Conservation (phyloP, 2,797 vertebrate genomes). For the Bovichtus variegatus region DNA sequence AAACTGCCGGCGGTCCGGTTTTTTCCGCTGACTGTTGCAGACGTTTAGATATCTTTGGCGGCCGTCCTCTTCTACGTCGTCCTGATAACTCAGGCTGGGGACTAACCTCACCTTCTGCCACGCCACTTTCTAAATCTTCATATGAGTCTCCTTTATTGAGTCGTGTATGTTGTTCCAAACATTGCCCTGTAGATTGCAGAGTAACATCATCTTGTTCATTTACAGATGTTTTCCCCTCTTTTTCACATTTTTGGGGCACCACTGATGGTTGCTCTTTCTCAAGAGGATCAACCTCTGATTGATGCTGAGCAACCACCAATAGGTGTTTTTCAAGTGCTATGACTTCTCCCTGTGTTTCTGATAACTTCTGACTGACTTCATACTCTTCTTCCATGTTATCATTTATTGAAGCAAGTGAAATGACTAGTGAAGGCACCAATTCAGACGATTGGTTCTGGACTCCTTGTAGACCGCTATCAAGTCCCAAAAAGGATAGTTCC, state of each 20-base stretch:
- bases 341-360: conserved; percentile 6
- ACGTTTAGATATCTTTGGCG: conserved; percentile 45
- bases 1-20: conserved; percentile 5
- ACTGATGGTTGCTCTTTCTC: conserved; percentile 3
- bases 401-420: conserved; percentile 32
- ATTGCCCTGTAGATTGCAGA: background rate
- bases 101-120: background rate
- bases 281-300: background rate
- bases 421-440: conserved; percentile 17
- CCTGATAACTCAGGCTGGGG: background rate
- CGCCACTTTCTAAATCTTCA: background rate
- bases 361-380: conserved; percentile 10
- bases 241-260: conserved; percentile 3
- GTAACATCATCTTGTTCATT: conserved; percentile 1
- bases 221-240: background rate
- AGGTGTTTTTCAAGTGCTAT: background rate
- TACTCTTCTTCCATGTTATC: conserved; percentile 18
- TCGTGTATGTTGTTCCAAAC: background rate
- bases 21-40: background rate
- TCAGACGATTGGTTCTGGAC: conserved; percentile 24
- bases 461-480: background rate
- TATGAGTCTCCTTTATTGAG: conserved; percentile 4
- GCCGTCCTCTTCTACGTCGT: conserved; percentile 44
- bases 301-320: background rate
- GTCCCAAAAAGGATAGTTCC: background rate